Base-by-base conservation (phyloP, 35 echinoderm and acorn worm genomes). In the Heliocidaris tuberculata region DNA sequence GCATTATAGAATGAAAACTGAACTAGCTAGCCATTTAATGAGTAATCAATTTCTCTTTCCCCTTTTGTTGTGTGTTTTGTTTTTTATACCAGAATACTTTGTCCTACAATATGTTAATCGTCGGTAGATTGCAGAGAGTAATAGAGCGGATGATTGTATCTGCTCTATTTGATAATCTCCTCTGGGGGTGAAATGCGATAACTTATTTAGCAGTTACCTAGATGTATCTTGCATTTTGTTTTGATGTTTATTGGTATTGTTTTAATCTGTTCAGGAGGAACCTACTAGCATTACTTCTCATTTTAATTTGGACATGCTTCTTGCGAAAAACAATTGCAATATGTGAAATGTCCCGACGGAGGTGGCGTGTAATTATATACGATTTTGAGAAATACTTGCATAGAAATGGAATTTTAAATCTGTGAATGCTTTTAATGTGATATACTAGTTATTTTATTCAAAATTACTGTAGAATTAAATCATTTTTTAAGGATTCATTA, bases 371-470 rank as follows among this genome's bases (percentile, higher is more conserved):
- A 89, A 89, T 48, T 89, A 48, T 89, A 89, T 89, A 89, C 10
- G 31, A 27, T 78, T 89, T 89, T 31, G 32, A 15, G 87, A 89
- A 89, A 78, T 78, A 78, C 87, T 89, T 89, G 87, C 87, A 89
- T 32, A 48, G 47, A 24, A 89, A 89, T 89, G 87, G 87, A 89
- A 89, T 89, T 89, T 89, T 89, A 47, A 78, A 89, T 89, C 87
- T 89, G 47, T 89, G 87, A 89, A 89, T 89, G 87, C 87, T 89
- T 89, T 89, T 89, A 89, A 47, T 89, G 87, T 89, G 31, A 89
- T 48, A 89, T 89, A 89, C 31, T 89, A 16, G 47, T 89, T 89
- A 78, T 78, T 78, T 78, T 78, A 78, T 78, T 78, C 65, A 78
- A 27, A 78, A n/a, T 78, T 78, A 78, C 27, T 78, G 65, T 78